Evolutionary conservation across 92 coral and sea anemone species (phyloP).

Genomic region (Epizoanthus illoricatus): DNA sequence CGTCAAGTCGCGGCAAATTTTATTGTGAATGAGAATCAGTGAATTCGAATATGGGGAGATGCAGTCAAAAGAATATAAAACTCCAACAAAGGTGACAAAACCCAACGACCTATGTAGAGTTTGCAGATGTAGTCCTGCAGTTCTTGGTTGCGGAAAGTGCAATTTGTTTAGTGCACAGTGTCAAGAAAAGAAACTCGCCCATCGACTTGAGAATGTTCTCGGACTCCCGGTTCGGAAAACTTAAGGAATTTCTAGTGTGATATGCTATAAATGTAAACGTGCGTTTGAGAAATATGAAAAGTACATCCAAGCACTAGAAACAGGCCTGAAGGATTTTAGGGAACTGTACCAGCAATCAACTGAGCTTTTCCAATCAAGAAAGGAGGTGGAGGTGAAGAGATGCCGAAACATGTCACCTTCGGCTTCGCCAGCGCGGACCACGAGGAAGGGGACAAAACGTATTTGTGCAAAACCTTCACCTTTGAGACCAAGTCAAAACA

Average conservation of each 20-base stretch:
- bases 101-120: constrained; percentile 38
- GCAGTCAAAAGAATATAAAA: constrained; percentile 26
- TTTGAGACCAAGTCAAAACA: neutral
- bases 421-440: neutral
- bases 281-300: neutral
- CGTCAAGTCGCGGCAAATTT: constrained; percentile 1
- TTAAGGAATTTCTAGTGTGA: neutral
- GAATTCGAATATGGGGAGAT: no score
- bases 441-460: neutral
- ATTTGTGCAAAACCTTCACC: constrained; percentile 7
- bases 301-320: constrained; percentile 3
- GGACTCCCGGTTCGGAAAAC: constrained; percentile 25
- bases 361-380: no score
- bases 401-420: neutral
- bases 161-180: constrained; percentile 24
- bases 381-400: neutral
- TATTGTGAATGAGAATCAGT: no score
- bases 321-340: constrained; percentile 5
- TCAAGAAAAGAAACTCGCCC: neutral
- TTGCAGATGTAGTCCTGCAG: constrained; percentile 40
- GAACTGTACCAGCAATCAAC: neutral
- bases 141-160: constrained; percentile 37
- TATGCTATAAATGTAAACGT: neutral
- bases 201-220: constrained; percentile 33
- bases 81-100: constrained; percentile 25